Percentiles rank a stretch among this genome's conserved stretches.
These are phyloP conservation scores for Ambastaia sidthimunki DNA, from an alignment of 2,797 vertebrate genomes.

Conservation along the genomic window DNA sequence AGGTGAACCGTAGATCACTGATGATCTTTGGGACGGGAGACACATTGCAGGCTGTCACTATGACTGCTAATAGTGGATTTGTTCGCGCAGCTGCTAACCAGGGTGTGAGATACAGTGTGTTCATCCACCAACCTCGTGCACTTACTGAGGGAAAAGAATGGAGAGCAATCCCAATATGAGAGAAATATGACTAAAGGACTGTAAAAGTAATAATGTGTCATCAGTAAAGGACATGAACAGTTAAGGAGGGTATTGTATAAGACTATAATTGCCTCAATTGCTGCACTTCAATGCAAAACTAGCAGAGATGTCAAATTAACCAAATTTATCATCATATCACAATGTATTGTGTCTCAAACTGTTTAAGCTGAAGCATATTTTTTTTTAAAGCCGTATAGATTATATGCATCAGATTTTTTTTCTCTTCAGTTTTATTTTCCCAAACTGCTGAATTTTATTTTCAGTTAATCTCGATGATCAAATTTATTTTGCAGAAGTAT, in stretches of 20 bases:
- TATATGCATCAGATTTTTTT: constrained; percentile 8
- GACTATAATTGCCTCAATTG: constrained; percentile 24
- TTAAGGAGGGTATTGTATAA: too few species aligned
- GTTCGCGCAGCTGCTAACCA: constrained; percentile 94
- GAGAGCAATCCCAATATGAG: constrained; percentile 81
- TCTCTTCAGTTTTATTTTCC: not conserved
- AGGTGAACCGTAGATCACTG: constrained; percentile 89
- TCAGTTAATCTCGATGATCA: not conserved
- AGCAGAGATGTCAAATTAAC: constrained; percentile 41
- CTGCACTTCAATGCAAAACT: not conserved
- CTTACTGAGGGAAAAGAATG: constrained; percentile 94
- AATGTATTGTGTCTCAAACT: constrained; percentile 21
- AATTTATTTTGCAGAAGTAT: constrained; percentile 21
- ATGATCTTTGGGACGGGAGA: constrained; percentile 95
- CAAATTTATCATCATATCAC: constrained; percentile 25
- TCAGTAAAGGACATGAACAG: constrained; percentile 34
- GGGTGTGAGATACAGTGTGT: constrained; percentile 91
- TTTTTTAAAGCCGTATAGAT: not conserved
- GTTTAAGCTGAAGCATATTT: constrained; percentile 8
- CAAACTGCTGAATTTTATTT: not conserved
- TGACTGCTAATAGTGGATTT: constrained; percentile 96
- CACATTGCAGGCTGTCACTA: constrained; percentile 87
- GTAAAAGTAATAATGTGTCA: not conserved
- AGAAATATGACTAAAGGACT: constrained; percentile 3
- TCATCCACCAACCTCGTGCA: constrained; percentile 92